Evolutionary conservation across 2,888 invertebrate genomes (phyloP), one percentile per base, ranked within the genome.

Genomic region (Polydrusus cervinus): DNA sequence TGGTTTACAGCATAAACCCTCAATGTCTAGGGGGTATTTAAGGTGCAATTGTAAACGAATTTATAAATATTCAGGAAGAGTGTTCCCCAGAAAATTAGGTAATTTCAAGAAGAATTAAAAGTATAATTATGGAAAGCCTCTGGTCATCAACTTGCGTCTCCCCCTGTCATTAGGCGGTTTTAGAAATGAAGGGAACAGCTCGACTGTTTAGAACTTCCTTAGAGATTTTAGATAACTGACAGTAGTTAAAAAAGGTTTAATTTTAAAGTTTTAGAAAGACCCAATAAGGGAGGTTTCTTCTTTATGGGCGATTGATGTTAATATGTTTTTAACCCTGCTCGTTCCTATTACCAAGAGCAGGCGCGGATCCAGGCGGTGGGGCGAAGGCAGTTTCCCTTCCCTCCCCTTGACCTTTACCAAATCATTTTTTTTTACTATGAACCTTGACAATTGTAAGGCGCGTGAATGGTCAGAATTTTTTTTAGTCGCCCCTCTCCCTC

Each of bases 41-140:
- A 47, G 9, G 43, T n/a, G 1, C 6, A 43, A 9, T 43, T 43
- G n/a, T 8, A 18, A 16, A 25, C n/a, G 30, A 30, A 30, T 53
- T 53, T 53, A 53, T 25, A 25, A 53, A 53, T 30, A 30, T 53
- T 53, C 53, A 11, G 13, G 25, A 53, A 53, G 13, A 7, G 53
- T 25, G 53, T 53, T n/a, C 25, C 3, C 25, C n/a, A n/a, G 53
- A 53, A 53, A 53, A 25, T 53, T 53, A n/a, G 53, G 53, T n/a
- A 53, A 53, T 53, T 30, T 53, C 25, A n/a, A 0, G 25, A 11
- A 10, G 5, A 53, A 20, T 53, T 53, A 53, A 53, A 53, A 53
- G 53, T n/a, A 11, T 25, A 53, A 53, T 53, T 53, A 53, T n/a
- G n/a, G 53, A 13, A 53, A 53, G 11, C 53, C 25, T 13, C 10